Evolutionary conservation across 2,113 vertebrate genomes (phyloP).

Genomic region (Etheostoma cragini): DNA sequence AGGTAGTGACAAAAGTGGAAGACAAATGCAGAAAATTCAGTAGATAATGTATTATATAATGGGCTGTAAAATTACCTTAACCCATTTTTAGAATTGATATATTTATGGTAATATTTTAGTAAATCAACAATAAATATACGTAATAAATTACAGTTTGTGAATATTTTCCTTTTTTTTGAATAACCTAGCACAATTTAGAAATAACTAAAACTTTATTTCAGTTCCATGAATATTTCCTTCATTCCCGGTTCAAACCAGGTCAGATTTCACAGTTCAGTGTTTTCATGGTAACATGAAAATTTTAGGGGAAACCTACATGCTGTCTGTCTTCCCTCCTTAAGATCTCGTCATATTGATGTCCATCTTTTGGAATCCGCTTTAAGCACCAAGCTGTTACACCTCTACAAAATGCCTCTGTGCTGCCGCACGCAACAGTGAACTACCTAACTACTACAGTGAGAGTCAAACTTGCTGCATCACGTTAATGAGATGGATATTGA

Average conservation of each 20-base stretch:
- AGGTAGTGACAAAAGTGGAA: not conserved
- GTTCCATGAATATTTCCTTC: not conserved
- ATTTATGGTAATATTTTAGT: not conserved
- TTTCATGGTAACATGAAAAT: not conserved
- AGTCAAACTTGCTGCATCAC: not conserved
- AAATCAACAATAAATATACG: not conserved
- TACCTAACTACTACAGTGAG: not conserved
- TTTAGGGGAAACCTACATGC: not conserved
- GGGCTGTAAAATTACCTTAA: not conserved
- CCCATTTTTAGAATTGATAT: not conserved
- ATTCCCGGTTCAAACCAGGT: not conserved
- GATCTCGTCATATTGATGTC: not conserved
- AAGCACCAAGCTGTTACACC: not conserved
- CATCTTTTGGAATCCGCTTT: not conserved
- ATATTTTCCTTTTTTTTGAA: not conserved
- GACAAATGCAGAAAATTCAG: not conserved
- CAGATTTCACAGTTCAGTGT: not conserved
- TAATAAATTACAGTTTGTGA: not conserved
- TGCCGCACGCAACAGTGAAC: not conserved
- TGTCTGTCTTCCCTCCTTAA: not conserved
- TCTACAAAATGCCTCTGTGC: not conserved
- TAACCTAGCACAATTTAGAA: not conserved
- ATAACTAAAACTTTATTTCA: not conserved
- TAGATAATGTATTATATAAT: not conserved
- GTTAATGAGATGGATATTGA: not conserved